Evolutionary conservation across 1,140 invertebrate species (phyloP).

Genomic region (Megalopta genalis): DNA sequence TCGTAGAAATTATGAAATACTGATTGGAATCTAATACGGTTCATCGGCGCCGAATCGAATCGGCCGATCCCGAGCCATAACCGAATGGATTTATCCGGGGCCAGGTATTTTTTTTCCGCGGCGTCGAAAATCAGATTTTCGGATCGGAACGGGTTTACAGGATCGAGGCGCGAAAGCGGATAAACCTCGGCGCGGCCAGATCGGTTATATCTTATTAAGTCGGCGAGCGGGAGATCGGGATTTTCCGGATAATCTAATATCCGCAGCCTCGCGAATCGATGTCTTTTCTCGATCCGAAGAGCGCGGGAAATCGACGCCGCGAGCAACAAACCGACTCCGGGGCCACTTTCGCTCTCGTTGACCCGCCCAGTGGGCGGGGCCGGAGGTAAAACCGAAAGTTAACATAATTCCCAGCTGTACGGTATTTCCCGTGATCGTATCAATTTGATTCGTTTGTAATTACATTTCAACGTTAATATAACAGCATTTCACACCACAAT

Average conservation of each 20-base stretch:
- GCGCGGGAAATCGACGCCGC: background rate
- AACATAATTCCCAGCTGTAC: background rate
- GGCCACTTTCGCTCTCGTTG: no score
- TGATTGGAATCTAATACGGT: no score
- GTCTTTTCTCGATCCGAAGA: background rate
- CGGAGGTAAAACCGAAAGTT: no score
- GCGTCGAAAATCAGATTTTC: no score
- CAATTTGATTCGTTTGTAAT: background rate
- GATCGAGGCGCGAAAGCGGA: slow-evolving; percentile 4
- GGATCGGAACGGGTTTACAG: background rate
- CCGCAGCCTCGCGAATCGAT: slow-evolving; percentile 15
- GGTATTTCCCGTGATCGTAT: background rate
- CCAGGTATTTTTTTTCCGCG: no score
- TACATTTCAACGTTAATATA: no score
- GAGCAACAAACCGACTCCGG: no score
- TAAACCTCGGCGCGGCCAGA: slow-evolving; percentile 5
- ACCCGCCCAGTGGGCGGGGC: background rate
- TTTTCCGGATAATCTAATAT: slow-evolving; percentile 25
- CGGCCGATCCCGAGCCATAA: no score
- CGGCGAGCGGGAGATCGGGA: slow-evolving; percentile 18
- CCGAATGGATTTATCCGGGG: no score
- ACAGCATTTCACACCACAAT: no score
- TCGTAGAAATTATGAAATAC: no score
- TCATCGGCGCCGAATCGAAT: no score
- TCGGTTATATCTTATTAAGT: slow-evolving; percentile 23